Conservation (phyloP, 2,888 invertebrate genomes). For the Gnatocerus cornutus region DNA sequence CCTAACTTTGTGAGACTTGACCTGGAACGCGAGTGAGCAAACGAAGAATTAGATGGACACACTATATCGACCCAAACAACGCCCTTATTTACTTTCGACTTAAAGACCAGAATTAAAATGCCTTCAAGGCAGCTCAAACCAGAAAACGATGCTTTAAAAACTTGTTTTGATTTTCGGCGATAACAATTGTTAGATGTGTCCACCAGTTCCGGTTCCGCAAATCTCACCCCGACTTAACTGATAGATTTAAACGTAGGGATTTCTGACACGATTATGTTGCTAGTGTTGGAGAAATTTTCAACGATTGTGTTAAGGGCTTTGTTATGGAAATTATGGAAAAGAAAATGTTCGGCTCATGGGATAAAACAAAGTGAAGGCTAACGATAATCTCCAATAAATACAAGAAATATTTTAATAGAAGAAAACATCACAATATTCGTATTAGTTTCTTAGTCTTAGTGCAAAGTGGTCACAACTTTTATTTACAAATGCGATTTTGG, state of each 20-base stretch:
- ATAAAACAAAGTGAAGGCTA: background rate
- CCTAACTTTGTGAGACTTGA: slow-evolving; percentile 58
- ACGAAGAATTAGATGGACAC: slow-evolving; percentile 54
- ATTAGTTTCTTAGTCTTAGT: too few species aligned
- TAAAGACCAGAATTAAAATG: slow-evolving; percentile 42
- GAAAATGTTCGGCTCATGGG: background rate
- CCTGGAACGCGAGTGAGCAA: slow-evolving; percentile 35
- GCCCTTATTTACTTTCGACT: background rate
- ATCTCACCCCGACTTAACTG: slow-evolving; percentile 60
- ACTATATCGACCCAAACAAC: background rate
- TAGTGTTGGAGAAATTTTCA: background rate
- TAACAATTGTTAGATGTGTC: slow-evolving; percentile 61
- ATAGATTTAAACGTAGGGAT: slow-evolving; percentile 8
- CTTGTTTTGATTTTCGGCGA: slow-evolving; percentile 68
- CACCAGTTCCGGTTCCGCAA: slow-evolving; percentile 68
- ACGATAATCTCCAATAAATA: too few species aligned
- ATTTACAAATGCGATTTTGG: too few species aligned
- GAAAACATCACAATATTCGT: too few species aligned
- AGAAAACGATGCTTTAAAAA: slow-evolving; percentile 65
- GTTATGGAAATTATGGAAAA: background rate
- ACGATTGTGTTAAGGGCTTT: background rate
- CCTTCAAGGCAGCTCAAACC: slow-evolving; percentile 44
- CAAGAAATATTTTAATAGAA: too few species aligned
- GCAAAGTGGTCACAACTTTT: too few species aligned
- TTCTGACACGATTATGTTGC: background rate